Conservation (phyloP, 2,797 vertebrate genomes). For the Cetoscarus ocellatus region DNA sequence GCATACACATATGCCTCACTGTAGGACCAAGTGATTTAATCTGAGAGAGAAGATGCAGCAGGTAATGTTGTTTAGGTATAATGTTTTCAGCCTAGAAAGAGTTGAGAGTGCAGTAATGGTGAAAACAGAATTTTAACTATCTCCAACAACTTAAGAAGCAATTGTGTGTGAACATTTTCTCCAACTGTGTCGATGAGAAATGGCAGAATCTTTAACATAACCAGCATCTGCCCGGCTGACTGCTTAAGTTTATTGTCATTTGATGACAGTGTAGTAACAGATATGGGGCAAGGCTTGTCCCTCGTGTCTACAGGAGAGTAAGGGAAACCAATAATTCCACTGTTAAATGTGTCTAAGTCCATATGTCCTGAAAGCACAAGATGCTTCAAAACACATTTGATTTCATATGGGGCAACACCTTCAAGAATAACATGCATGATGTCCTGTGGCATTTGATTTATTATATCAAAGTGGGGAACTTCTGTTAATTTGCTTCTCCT, state of each 20-base stretch:
- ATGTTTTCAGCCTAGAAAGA: constrained; percentile 37
- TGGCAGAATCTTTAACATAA: constrained; percentile 41
- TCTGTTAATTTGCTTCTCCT: too few relatives aligned
- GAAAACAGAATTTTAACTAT: constrained; percentile 37
- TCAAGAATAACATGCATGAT: too few relatives aligned
- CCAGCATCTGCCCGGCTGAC: constrained; percentile 38
- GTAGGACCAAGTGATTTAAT: not conserved
- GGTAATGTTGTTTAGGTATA: constrained; percentile 43
- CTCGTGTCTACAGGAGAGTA: constrained; percentile 18
- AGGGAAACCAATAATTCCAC: constrained; percentile 30
- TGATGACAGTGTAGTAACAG: too few relatives aligned
- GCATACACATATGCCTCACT: not conserved
- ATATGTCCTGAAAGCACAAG: constrained; percentile 22
- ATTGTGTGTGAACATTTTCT: not conserved
- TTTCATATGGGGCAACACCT: too few relatives aligned
- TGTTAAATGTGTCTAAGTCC: constrained; percentile 26
- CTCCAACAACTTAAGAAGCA: constrained; percentile 24
- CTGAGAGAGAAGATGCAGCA: constrained; percentile 22
- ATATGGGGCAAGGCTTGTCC: constrained; percentile 38
- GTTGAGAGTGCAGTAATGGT: constrained; percentile 29
- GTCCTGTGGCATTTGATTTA: too few relatives aligned
- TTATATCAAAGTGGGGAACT: too few relatives aligned
- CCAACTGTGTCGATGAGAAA: too few relatives aligned
- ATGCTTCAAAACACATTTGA: constrained; percentile 26
- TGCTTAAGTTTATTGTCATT: constrained; percentile 47